phyloP scores from a whole-genome alignment of 1,140 invertebrate genomes.

The Nylanderia fulva region DNA sequence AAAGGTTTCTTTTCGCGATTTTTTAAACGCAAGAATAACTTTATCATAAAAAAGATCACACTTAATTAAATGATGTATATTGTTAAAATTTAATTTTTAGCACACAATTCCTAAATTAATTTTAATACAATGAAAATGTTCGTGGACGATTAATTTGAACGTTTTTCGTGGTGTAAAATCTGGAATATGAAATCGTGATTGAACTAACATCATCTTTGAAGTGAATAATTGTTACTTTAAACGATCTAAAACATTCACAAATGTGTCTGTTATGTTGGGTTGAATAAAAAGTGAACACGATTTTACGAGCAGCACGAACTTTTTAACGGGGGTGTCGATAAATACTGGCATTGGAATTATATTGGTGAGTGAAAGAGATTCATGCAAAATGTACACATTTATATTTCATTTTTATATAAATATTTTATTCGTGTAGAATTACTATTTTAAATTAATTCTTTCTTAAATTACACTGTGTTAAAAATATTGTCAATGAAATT shows the following conservation, averaged over 20 bases:
- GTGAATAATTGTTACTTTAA: background rate
- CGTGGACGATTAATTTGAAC: background rate
- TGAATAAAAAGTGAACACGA: constrained; percentile 15
- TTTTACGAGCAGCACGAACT: constrained; percentile 15
- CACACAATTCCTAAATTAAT: background rate
- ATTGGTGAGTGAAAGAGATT: constrained; percentile 36
- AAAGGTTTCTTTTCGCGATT: background rate
- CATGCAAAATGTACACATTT: background rate
- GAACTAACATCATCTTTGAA: background rate
- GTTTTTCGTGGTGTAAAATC: background rate
- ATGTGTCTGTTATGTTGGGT: background rate
- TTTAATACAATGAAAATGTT: background rate
- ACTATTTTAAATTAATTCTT: background rate
- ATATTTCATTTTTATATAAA: background rate
- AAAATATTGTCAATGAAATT: background rate
- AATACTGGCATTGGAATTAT: background rate
- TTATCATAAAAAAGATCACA: background rate
- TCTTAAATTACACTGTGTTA: background rate
- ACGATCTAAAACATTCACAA: background rate
- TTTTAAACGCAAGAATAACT: background rate
- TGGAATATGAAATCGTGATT: background rate
- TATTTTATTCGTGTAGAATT: background rate
- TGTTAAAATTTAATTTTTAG: background rate
- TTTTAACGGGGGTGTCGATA: constrained; percentile 8
- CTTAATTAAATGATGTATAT: background rate